Percentiles rank a stretch among this genome's conserved stretches.
Evolutionary conservation across 2,113 vertebrate genomes (phyloP).

Genomic region (Dasyornis broadbenti): DNA sequence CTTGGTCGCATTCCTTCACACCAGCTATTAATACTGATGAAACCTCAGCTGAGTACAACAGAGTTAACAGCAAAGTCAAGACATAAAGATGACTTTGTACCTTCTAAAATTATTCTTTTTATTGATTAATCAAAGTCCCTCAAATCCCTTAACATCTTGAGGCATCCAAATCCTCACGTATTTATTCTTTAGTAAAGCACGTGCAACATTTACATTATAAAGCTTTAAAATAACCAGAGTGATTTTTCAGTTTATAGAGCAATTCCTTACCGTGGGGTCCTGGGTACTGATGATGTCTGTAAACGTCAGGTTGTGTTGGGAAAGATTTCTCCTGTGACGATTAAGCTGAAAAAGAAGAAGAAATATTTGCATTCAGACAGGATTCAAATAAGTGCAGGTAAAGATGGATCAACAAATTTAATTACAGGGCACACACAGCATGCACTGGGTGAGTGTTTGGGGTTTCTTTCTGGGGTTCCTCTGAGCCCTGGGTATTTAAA

Average conservation of each 20-base stretch:
- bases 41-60: not conserved
- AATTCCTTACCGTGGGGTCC: slow-evolving; percentile 71
- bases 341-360: slow-evolving; percentile 67
- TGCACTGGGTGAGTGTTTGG: not conserved
- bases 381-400: not conserved
- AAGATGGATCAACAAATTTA: not conserved
- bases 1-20: not conserved
- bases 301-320: slow-evolving; percentile 78
- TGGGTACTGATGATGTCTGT: slow-evolving; percentile 53
- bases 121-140: slow-evolving; percentile 9
- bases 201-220: not conserved
- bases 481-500: not conserved
- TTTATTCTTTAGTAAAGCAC: not conserved
- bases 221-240: not conserved
- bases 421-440: not conserved
- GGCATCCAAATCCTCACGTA: not conserved
- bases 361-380: not conserved
- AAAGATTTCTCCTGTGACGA: slow-evolving; percentile 89
- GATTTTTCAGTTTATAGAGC: not conserved
- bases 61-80: not conserved
- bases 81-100: not conserved
- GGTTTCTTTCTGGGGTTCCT: not conserved
- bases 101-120: not conserved
- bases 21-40: not conserved
- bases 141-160: not conserved